phyloP scores from a whole-genome alignment of 2,797 vertebrate genomes.

The Salmo trutta region DNA sequence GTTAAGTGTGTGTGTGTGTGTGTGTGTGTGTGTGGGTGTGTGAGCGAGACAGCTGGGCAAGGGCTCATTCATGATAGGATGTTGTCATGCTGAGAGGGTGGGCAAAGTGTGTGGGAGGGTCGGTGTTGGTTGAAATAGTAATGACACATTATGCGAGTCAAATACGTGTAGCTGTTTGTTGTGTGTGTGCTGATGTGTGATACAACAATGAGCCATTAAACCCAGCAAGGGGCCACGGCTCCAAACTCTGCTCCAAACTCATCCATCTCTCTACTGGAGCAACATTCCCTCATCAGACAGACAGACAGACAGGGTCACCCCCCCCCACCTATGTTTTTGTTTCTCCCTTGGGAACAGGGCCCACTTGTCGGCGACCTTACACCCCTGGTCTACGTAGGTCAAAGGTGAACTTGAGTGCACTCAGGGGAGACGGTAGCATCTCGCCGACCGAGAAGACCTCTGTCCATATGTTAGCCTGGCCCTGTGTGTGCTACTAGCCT shows the following conservation, averaged over 20 bases:
- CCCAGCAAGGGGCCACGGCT: slow-evolving; percentile 18
- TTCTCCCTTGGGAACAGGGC: neutral
- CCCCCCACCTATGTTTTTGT: slow-evolving; percentile 12
- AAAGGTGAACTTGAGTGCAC: slow-evolving; percentile 15
- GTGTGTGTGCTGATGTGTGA: neutral
- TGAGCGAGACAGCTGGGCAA: slow-evolving; percentile 1
- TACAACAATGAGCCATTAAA: slow-evolving; percentile 38
- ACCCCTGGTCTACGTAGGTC: slow-evolving; percentile 22
- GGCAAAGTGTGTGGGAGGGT: neutral
- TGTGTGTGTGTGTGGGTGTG: slow-evolving; percentile 11
- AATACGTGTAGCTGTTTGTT: neutral
- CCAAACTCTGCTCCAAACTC: slow-evolving; percentile 8
- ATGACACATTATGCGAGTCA: neutral
- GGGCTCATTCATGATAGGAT: neutral
- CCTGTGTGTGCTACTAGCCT: neutral
- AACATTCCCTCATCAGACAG: slow-evolving; percentile 60
- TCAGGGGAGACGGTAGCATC: neutral
- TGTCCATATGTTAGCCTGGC: neutral
- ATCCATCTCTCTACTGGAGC: slow-evolving; percentile 59
- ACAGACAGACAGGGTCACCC: slow-evolving; percentile 46
- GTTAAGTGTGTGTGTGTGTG: slow-evolving; percentile 28
- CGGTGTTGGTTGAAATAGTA: neutral
- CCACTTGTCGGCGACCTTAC: slow-evolving; percentile 2
- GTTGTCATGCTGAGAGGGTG: neutral
- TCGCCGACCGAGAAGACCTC: neutral